phyloP scores from a whole-genome alignment of 2,113 vertebrate species.

The Brachyhypopomus gauderio region DNA sequence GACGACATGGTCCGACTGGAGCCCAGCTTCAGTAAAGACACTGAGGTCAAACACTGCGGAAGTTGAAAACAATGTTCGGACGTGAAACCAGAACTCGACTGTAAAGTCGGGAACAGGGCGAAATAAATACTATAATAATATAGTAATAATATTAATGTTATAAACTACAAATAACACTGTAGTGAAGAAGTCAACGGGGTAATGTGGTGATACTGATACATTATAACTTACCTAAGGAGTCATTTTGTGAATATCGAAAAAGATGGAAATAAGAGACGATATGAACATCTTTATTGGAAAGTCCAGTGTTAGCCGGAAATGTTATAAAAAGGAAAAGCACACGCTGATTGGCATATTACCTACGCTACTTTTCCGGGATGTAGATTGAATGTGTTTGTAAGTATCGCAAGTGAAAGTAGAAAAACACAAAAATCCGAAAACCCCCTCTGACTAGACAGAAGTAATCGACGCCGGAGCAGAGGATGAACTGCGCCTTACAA shows the following conservation, averaged over 20 bases:
- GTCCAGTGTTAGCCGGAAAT: not conserved
- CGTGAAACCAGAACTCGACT: not conserved
- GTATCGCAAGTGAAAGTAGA: constrained; percentile 38
- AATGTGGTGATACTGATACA: no score
- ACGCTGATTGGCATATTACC: not conserved
- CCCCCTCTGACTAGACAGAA: constrained; percentile 6
- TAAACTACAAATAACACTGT: no score
- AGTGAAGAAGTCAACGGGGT: no score
- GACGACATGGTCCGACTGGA: constrained; percentile 66
- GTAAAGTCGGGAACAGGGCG: no score
- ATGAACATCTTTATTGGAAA: not conserved
- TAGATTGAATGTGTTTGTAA: not conserved
- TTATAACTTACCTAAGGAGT: no score
- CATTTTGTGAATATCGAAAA: no score
- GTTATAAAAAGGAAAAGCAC: not conserved
- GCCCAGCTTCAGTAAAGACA: not conserved
- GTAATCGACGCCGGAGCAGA: constrained; percentile 30
- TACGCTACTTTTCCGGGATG: constrained; percentile 51
- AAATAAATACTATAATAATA: no score
- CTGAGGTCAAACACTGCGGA: not conserved
- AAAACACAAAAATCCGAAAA: no score
- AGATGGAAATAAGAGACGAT: no score
- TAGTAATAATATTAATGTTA: no score
- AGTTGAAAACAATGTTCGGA: not conserved
- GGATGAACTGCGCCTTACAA: not conserved